Base-by-base conservation (phyloP, 2,888 invertebrate species). In the Limnephilus marmoratus region DNA sequence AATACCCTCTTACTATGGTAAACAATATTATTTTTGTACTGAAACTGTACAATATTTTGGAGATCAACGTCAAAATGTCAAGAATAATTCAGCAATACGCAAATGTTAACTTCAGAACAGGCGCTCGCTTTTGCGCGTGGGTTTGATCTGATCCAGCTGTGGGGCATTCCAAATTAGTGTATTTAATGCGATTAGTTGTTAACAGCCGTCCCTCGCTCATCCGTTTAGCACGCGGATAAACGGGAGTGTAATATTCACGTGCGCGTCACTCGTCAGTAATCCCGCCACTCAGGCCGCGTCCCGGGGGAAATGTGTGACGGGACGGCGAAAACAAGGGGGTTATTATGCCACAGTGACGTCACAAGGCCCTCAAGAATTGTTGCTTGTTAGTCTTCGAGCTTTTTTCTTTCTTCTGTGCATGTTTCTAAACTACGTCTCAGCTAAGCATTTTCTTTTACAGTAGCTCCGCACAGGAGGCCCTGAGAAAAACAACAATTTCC, bases 261-360 rank as follows among this genome's bases (percentile, higher is more conserved):
- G 24, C 45, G 29, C 86, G 86, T n/a, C 85, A 49, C 41, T 24
- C 45, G 49, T 86, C 86, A 86, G 13, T 86, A 41, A 86, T 86
- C 86, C 86, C n/a, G 86, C 12, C 86, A 31, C 34, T 37, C 18
- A 37, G 24, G 24, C 4, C 45, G 9, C 5, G 15, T 45, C 86
- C 49, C 49, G 24, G 45, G 86, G 86, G 86, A 86, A 86, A 49
- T 86, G n/a, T 86, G 24, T 85, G 85, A 85, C 85, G 37, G 85
- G 37, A 24, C 37, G n/a, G 41, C 34, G 41, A 45, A 86, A 86
- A 45, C 49, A 45, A 29, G 24, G 29, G 45, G 49, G n/a, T 0
- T 45, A n/a, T 86, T 49, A 86, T 49, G 45, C 45, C 86, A 45
- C 49, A 7, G 13, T 29, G 85, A 85, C 85, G 85, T 85, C 85